These are phyloP conservation scores for Bimastos eiseni DNA, from an alignment of 2,888 invertebrate genomes.

Conservation along the genomic window DNA sequence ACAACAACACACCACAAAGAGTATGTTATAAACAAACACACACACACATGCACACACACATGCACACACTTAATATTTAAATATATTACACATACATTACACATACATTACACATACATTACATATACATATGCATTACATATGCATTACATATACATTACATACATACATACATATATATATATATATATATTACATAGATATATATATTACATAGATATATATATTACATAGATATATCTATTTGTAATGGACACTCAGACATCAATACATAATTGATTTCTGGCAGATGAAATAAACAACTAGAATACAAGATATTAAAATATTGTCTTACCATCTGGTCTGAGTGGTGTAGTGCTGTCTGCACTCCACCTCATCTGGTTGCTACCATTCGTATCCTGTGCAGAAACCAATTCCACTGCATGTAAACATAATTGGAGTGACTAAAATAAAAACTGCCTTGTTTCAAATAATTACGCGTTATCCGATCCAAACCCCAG, in stretches of 20 bases:
- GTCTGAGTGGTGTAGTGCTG: not conserved
- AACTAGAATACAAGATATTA: not conserved
- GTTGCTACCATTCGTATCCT: not conserved
- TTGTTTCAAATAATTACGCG: not conserved
- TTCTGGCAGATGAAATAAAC: not conserved
- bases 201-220: not conserved
- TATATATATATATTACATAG: not conserved
- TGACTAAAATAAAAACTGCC: not conserved
- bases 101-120: not conserved
- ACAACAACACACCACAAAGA: not conserved
- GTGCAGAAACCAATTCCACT: not conserved
- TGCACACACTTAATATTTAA: not conserved
- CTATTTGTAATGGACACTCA: not conserved
- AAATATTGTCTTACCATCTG: constrained; percentile 3
- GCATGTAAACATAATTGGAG: not conserved
- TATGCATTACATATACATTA: no score
- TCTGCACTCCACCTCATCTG: not conserved
- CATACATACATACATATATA: not conserved
- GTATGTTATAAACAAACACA: not conserved
- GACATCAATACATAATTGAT: not conserved
- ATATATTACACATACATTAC: not conserved
- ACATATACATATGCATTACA: not conserved
- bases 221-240: not conserved
- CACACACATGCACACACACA: not conserved
- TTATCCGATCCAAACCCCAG: not conserved